phyloP scores from a whole-genome alignment of 2,888 invertebrate species.

The Clivina fossor region DNA sequence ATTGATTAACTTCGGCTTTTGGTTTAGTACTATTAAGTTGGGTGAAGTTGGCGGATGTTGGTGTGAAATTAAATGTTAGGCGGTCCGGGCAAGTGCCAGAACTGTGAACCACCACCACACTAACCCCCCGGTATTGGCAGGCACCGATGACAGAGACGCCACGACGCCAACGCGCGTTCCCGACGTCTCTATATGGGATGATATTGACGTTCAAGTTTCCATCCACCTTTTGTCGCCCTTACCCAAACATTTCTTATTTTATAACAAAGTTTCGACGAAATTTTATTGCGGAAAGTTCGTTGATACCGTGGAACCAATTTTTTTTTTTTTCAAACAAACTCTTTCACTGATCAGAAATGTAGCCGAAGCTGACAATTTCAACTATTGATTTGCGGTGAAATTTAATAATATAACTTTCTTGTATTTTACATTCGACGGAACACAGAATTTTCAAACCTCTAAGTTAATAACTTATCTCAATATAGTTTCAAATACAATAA shows the following conservation, averaged over 20 bases:
- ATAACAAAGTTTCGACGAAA: slow-evolving; percentile 25
- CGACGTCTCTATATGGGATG: no score
- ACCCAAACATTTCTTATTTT: slow-evolving; percentile 27
- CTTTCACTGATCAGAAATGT: slow-evolving; percentile 9
- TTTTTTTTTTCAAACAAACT: slow-evolving; percentile 21
- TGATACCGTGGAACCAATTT: slow-evolving; percentile 24
- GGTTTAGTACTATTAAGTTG: slow-evolving; percentile 32
- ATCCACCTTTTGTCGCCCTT: slow-evolving; percentile 8
- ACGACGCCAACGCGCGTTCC: no score
- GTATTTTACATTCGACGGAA: slow-evolving; percentile 10
- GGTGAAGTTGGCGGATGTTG: slow-evolving; percentile 27
- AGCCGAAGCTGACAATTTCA: slow-evolving; percentile 20
- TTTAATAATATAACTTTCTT: slow-evolving; percentile 27
- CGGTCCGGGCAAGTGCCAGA: slow-evolving; percentile 1
- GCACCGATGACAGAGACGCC: no score
- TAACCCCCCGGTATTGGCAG: no score
- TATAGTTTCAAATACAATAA: no score
- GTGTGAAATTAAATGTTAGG: slow-evolving; percentile 31
- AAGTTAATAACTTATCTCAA: no score
- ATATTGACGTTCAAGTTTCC: slow-evolving; percentile 20
- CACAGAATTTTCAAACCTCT: no score
- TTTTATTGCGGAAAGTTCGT: slow-evolving; percentile 27
- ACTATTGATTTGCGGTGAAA: slow-evolving; percentile 23
- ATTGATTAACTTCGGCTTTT: slow-evolving; percentile 33
- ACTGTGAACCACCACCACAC: no score